A percentile compares a stretch with the other conserved stretches of the same genome.
Conservation (phyloP, 1,140 invertebrate species). For the Sinonovacula constricta region DNA sequence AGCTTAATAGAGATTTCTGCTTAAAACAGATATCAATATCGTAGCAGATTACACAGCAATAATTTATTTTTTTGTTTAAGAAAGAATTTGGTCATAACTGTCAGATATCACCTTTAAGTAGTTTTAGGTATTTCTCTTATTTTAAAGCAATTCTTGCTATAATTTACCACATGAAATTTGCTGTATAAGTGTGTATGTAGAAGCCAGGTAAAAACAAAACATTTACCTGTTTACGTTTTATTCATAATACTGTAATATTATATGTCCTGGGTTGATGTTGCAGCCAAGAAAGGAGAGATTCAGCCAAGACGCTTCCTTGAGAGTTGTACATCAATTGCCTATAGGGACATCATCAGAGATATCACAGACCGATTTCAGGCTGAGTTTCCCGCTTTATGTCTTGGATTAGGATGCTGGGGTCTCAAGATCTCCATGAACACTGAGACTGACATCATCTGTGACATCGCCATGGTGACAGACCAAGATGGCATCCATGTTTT, state of each 20-base stretch:
- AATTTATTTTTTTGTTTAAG: too few species aligned
- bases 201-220: too few species aligned
- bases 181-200: too few species aligned
- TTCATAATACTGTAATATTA: neutral
- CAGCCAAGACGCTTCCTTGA: conserved; percentile 54
- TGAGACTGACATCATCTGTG: conserved; percentile 50
- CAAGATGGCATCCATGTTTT: conserved; percentile 52
- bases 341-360: conserved; percentile 42
- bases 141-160: too few species aligned
- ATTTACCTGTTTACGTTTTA: neutral
- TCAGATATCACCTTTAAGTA: too few species aligned
- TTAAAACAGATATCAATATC: too few species aligned
- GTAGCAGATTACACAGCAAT: too few species aligned
- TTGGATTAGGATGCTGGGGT: conserved; percentile 61
- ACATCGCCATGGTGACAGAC: conserved; percentile 56
- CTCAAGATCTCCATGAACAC: conserved; percentile 46
- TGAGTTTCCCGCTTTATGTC: conserved; percentile 23
- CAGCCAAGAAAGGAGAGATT: conserved; percentile 27
- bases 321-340: conserved; percentile 12
- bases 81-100: too few species aligned
- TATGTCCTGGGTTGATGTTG: neutral
- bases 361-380: conserved; percentile 40
- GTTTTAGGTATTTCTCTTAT: too few species aligned
- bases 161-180: too few species aligned
- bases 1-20: too few species aligned